These are phyloP conservation scores for Bos indicus DNA, from an alignment of 2,113 vertebrate species.

Conservation along the genomic window DNA sequence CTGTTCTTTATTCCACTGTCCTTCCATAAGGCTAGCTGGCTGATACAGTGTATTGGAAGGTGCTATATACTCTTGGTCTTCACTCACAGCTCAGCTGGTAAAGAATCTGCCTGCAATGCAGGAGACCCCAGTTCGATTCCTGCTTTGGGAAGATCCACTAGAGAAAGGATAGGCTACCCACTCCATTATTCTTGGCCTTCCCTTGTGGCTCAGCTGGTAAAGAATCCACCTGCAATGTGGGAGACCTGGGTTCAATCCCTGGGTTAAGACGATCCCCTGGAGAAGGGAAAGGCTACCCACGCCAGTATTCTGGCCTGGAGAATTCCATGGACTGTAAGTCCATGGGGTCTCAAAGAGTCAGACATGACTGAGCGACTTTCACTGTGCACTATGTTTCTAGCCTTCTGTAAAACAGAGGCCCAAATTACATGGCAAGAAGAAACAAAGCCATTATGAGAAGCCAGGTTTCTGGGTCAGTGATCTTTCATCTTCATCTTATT, in stretches of 20 bases:
- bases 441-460: neutral
- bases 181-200: neutral
- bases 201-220: neutral
- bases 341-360: neutral
- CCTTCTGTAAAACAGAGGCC: neutral
- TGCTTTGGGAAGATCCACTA: neutral
- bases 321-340: neutral
- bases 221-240: rapidly evolving
- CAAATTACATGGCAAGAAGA: neutral
- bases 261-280: neutral
- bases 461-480: neutral
- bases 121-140: neutral
- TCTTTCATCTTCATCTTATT: neutral
- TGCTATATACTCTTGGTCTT: neutral
- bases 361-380: neutral
- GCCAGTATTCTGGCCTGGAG: neutral
- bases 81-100: neutral
- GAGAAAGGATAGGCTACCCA: neutral
- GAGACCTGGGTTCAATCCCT: neutral
- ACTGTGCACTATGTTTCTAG: neutral
- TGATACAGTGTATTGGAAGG: neutral
- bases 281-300: neutral
- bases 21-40: neutral
- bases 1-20: neutral
- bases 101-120: neutral